Percentiles rank a stretch among this genome's conserved stretches.
Conservation (phyloP, 2,888 invertebrate genomes). For the Rugalucina vietnamica region DNA sequence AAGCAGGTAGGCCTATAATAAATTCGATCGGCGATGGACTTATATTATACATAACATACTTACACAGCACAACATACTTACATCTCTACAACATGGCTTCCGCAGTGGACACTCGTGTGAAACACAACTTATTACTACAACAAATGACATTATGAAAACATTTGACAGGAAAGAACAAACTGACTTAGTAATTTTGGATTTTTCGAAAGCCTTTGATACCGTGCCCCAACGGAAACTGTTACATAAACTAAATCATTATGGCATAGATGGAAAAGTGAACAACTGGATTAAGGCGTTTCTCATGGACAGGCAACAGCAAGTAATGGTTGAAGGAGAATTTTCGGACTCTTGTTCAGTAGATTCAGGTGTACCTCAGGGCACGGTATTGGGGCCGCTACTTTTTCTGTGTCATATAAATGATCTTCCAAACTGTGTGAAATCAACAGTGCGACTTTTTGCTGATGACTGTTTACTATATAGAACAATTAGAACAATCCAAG, state of each 20-base stretch:
- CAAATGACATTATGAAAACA: constrained; percentile 10
- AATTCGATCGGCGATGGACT: too few relatives aligned
- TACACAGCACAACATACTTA: not conserved
- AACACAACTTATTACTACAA: constrained; percentile 9
- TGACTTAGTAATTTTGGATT: constrained; percentile 13
- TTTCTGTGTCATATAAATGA: not conserved
- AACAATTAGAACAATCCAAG: not conserved
- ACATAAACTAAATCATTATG: constrained; percentile 9
- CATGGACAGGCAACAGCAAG: not conserved
- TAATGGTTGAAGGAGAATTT: not conserved
- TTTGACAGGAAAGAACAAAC: constrained; percentile 1
- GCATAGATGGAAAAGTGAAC: not conserved
- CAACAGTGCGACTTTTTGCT: not conserved
- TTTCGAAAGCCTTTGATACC: constrained; percentile 20
- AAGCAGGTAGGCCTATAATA: too few relatives aligned
- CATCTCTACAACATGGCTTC: constrained; percentile 21
- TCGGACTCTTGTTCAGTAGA: not conserved
- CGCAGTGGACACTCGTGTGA: constrained; percentile 16
- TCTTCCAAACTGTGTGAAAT: not conserved
- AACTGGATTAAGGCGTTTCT: not conserved
- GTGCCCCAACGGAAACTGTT: constrained; percentile 10
- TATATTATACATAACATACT: too few relatives aligned
- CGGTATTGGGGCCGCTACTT: not conserved
- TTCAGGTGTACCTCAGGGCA: constrained; percentile 1
- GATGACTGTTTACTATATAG: constrained; percentile 5